These are phyloP conservation scores for Chironomus tepperi DNA, from an alignment of 1,140 invertebrate genomes.

Conservation along the genomic window DNA sequence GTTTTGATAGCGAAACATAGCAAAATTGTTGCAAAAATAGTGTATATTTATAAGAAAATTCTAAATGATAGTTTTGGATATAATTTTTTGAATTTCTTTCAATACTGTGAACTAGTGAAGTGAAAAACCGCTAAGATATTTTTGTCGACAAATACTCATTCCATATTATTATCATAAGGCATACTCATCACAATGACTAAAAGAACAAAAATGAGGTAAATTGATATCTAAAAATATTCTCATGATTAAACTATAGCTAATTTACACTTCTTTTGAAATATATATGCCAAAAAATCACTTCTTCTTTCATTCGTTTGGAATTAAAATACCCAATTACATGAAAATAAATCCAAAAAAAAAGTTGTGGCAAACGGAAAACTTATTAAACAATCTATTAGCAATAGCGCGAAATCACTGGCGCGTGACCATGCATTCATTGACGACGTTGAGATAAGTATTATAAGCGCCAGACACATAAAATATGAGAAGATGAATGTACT, in stretches of 20 bases:
- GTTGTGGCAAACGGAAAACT: not conserved
- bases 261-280: no score
- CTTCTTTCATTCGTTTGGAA: no score
- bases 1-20: not conserved
- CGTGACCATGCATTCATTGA: not conserved
- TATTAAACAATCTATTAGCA: constrained; percentile 9
- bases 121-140: not conserved
- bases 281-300: no score
- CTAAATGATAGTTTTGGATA: not conserved
- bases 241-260: no score
- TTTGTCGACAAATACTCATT: not conserved
- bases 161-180: not conserved
- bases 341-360: constrained; percentile 3
- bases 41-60: not conserved
- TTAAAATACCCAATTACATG: no score
- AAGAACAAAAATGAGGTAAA: not conserved
- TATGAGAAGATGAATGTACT: no score
- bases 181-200: not conserved
- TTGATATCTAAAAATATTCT: not conserved
- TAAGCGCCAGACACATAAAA: not conserved
- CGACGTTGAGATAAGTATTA: not conserved
- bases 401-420: not conserved
- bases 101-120: constrained; percentile 1
- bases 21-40: constrained; percentile 15
- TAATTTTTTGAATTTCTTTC: not conserved